phyloP scores from a whole-genome alignment of 2,797 vertebrate genomes.

The Sebastes jordani region DNA sequence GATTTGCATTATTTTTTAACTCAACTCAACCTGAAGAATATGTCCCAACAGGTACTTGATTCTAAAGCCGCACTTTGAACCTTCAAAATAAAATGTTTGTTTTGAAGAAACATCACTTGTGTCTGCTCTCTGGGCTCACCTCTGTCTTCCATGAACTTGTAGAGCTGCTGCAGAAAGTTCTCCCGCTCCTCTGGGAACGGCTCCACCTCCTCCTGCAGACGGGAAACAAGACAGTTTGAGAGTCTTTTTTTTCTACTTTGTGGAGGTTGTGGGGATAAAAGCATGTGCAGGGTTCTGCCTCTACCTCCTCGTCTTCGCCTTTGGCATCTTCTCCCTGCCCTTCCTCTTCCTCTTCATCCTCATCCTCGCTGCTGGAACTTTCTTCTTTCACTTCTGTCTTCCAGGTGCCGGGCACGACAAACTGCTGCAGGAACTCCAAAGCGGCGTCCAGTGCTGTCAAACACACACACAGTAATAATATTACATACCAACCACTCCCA shows the following conservation, averaged over 20 bases:
- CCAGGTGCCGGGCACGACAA: slow-evolving; percentile 78
- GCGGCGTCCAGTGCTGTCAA: slow-evolving; percentile 80
- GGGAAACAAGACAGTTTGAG: slow-evolving; percentile 49
- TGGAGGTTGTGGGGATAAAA: neutral
- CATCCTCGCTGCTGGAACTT: slow-evolving; percentile 85
- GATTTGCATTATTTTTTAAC: neutral
- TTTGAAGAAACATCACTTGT: neutral
- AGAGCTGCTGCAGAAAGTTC: slow-evolving; percentile 87
- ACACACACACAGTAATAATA: slow-evolving; percentile 4
- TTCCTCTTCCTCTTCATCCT: slow-evolving; percentile 82
- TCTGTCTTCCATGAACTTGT: slow-evolving; percentile 89
- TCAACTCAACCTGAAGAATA: neutral
- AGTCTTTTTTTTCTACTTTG: neutral
- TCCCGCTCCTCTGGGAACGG: slow-evolving; percentile 85
- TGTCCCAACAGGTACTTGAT: neutral
- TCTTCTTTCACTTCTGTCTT: slow-evolving; percentile 87
- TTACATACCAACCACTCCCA: neutral
- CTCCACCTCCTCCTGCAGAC: slow-evolving; percentile 84
- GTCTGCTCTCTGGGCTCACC: slow-evolving; percentile 63
- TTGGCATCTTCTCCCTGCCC: slow-evolving; percentile 78
- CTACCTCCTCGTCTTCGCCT: slow-evolving; percentile 83
- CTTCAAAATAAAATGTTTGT: neutral
- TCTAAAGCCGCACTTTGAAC: neutral
- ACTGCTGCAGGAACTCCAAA: slow-evolving; percentile 78
- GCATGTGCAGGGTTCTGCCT: neutral